Base-by-base conservation (phyloP, 2,113 vertebrate species). In the Pituophis catenifer region DNA sequence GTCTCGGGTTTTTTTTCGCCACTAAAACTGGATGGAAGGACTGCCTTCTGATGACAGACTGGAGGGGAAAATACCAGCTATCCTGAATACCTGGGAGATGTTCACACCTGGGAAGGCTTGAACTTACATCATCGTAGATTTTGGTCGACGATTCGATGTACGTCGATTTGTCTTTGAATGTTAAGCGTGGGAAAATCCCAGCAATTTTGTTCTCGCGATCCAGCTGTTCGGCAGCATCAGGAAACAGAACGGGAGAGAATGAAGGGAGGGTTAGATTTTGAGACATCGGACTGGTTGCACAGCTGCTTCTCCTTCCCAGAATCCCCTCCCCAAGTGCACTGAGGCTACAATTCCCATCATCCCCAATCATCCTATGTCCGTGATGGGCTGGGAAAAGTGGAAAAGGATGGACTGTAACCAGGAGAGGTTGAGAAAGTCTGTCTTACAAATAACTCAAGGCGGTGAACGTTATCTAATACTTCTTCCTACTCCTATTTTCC, bases 81-180 rank as follows among this genome's bases (percentile, higher is more conserved):
- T 12, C 8, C 38, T 2, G 12, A n/a, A 3, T 21, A 54, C 15
- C 1, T 5, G 3, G 50, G 48, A 19, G 5, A 23, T 13, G 58
- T 15, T 50, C 53, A 38, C 21, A 12, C 91, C 54, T 2, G 54
- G 26, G 19, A 62, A 11, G 0, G 21, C 53, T 26, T 29, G 44
- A 38, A 97, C 99, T 99, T 97, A 99, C 99, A 0, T 99, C 99
- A 0, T 99, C 99, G 2, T 99, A 99, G 92, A 99, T 97, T 98
- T 99, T 99, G 81, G 99, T 99, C 8, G 99, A 99, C 48, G 99
- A 99, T 97, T 99, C 93, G 0, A 99, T 95, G 21, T 99, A 99
- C 1, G 99, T 99, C 1, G 99, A 99, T 94, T 99, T 99, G 96
- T 99, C 99, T 94, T 97, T 98, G 95, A 99, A 98, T 17, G 97